Evolutionary conservation across 2,113 vertebrate species (phyloP), one percentile per base, ranked within the genome.

Genomic region (Pomatostomus ruficeps): DNA sequence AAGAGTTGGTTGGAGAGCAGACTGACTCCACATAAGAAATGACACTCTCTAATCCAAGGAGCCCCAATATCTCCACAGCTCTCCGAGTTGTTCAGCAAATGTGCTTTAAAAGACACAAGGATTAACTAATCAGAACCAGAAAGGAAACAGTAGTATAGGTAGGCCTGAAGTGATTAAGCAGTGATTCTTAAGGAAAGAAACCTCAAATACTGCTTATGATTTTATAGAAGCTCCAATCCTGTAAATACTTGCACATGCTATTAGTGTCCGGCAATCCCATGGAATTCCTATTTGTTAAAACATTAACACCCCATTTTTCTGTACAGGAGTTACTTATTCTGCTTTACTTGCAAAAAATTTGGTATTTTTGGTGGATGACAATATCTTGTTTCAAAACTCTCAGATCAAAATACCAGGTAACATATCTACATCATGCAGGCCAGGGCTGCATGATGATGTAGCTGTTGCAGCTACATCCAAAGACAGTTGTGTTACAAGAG

Each of bases 391-490:
- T 87, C 35, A 58, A 71, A 93, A 67, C 42, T 83, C 65, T 59
- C 79, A 78, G 48, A 68, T n/a, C 17, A 71, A 89, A 89, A 78
- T 20, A 87, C 9, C 28, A 79, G 5, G 16, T 36, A 76, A 82
- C 43, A 3, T 11, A 66, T 14, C 17, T 40, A 76, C 68, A 79
- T 23, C 14, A 36, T 16, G 17, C 11, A 68, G 24, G 33, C 28
- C 74, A 76, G 11, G 61, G 22, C 51, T 77, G 4, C 0, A 0
- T 18, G 28, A 36, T 20, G 24, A 66, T 16, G 5, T 12, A 74
- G 48, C n/a, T 88, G 29, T n/a, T 73, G 46, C 58, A 95, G 42
- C 49, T 66, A 63, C 33, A 67, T 33, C 13, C 59, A 88, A 79
- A 89, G 36, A 55, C 59, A 70, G 24, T 2, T 75, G 36, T 29